Base-by-base conservation (phyloP, 2,888 invertebrate genomes). In the Dexiosoma caninum region DNA sequence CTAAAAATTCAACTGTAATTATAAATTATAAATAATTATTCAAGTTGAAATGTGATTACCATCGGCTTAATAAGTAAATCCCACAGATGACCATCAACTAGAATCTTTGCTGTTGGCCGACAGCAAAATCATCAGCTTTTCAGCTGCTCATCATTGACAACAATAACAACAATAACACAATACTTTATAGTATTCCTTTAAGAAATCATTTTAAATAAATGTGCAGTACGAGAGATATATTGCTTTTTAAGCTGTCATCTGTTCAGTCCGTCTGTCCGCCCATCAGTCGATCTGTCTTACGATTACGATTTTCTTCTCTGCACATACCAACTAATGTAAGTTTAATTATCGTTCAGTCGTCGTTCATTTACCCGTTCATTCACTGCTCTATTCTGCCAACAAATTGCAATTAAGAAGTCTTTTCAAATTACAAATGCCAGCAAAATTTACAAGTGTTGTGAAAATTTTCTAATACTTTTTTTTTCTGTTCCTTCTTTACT, bases 301-400 rank as follows among this genome's bases (percentile, higher is more conserved):
- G 44, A 64, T 60, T 71, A 66, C 16, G 10, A 64, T 66, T 64
- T 77, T 64, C 19, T n/a, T n/a, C n/a, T n/a, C n/a, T n/a, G n/a
- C n/a, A 71, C 59, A 53, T 55, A 27, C 16, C 53, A 44, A 32
- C 51, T 53, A 59, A 78, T 66, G 51, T 10, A 59, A 71, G 23
- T 30, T 42, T 71, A 59, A 60, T 77, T 49, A 42, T 23, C 62
- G 59, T 14, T 37, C 27, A 57, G 27, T 23, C 59, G 64, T 35
- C 19, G 19, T 53, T 40, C 16, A 4, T 53, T 21, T 12, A 9
- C 42, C 23, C 12, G 23, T 32, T 62, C 21, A 35, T 72, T 51
- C 42, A 19, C 14, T 30, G 64, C 19, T 23, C 27, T 12, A 8
- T 9, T n/a, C 4, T 21, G 5, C 14, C 10, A 44, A 35, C 14